A percentile compares a stretch with the other conserved stretches of the same genome.
phyloP scores from a whole-genome alignment of 2,888 invertebrate species.

The Helicoverpa assulta region DNA sequence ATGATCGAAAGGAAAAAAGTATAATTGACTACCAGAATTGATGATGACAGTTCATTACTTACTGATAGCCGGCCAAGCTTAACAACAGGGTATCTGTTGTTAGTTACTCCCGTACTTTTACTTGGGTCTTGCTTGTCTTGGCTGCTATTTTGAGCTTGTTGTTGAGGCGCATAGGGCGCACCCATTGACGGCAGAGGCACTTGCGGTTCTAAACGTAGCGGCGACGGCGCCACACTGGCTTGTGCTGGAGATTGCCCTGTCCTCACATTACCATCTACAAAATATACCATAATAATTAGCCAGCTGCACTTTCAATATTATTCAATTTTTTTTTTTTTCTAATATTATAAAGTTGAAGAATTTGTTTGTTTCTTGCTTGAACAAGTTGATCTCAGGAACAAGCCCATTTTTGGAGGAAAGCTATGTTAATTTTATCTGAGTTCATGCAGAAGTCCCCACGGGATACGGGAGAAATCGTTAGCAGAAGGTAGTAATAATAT shows the following conservation, averaged over 20 bases:
- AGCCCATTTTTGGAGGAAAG: too few relatives aligned
- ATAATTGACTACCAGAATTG: not conserved
- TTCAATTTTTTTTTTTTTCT: too few relatives aligned
- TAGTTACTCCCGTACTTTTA: constrained; percentile 74
- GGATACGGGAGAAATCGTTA: too few relatives aligned
- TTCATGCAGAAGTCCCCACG: too few relatives aligned
- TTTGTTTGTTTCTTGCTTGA: too few relatives aligned
- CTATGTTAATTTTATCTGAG: too few relatives aligned
- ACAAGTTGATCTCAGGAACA: too few relatives aligned
- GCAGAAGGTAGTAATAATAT: not conserved
- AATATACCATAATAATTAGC: constrained; percentile 29
- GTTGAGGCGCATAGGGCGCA: constrained; percentile 80
- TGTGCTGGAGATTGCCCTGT: constrained; percentile 91
- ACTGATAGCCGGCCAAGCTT: constrained; percentile 88
- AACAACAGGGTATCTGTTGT: constrained; percentile 86
- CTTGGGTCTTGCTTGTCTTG: constrained; percentile 81
- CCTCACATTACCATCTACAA: constrained; percentile 83
- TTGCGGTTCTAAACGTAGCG: constrained; percentile 87
- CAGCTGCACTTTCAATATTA: too few relatives aligned
- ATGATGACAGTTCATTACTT: constrained; percentile 62
- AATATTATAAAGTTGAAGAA: too few relatives aligned
- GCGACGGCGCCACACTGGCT: constrained; percentile 91
- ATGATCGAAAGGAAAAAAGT: not conserved
- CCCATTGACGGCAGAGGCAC: constrained; percentile 88
- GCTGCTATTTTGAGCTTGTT: constrained; percentile 63